Evolutionary conservation across 1,140 invertebrate species (phyloP).

Genomic region (Brachionus paranguensis): DNA sequence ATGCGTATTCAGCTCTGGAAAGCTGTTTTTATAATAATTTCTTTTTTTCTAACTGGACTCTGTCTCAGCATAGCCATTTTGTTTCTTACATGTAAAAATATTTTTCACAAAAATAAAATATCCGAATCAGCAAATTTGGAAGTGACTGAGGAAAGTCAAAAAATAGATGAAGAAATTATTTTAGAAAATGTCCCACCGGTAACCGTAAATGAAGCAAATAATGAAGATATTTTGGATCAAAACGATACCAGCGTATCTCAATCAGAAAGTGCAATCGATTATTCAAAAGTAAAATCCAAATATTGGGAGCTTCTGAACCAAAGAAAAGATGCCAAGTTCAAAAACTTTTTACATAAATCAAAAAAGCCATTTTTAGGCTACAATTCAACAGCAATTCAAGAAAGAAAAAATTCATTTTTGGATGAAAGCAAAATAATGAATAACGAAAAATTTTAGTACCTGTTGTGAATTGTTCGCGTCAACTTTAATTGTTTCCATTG

Average conservation of each 20-base stretch:
- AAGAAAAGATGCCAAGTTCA: background rate
- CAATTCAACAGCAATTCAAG: background rate
- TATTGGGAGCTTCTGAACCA: background rate
- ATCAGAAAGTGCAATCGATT: background rate
- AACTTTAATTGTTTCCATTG: conserved; percentile 3
- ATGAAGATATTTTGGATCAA: background rate
- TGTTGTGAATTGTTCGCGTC: background rate
- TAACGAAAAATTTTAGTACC: conserved; percentile 17
- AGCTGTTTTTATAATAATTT: background rate
- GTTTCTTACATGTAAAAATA: background rate
- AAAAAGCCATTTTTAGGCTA: conserved; percentile 29
- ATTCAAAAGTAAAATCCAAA: background rate
- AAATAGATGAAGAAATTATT: background rate
- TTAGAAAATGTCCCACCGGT: background rate
- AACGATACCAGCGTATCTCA: background rate
- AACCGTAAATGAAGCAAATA: background rate
- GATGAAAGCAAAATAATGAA: background rate
- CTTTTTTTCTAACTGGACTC: background rate
- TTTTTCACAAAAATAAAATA: background rate
- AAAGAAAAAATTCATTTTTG: background rate
- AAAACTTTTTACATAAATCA: conserved; percentile 14
- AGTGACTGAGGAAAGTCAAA: background rate
- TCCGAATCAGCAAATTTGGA: background rate
- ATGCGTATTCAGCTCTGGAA: background rate
- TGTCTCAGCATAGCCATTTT: background rate